Evolutionary conservation across 2,797 vertebrate genomes (phyloP), one percentile per base, ranked within the genome.

Genomic region (Phalloptychus januarius): DNA sequence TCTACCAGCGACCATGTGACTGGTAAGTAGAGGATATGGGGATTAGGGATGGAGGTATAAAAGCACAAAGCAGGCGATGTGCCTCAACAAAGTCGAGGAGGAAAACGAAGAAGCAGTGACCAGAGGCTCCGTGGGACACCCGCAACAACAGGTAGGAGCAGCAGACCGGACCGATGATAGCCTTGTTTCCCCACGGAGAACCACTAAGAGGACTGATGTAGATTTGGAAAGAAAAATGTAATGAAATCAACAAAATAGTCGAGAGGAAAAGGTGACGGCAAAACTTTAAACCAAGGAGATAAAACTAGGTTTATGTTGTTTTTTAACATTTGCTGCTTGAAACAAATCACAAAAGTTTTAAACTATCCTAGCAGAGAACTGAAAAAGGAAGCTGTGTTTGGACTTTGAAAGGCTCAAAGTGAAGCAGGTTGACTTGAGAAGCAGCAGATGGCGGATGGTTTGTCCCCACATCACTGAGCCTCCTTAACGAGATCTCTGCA

Each of bases 11-110:
- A 81, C 52, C 92, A 92, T 77, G 88, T 94, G 93, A 93, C 88
- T 83, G 83, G 76, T 81, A 90, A 93, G 83, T 84, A 80, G 81
- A 82, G 79, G 85, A 80, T 75, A 42, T 42, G 15, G 61, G 85
- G 94, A 95, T 94, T 94, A 95, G 65, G 12, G 74, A 48, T 63
- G 73, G 12, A 40, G 71, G 15, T 95, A 95, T 95, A 94, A 93
- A 93, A 92, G 83, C 74, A 5, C 33, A 2, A 50, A 12, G 1
- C 5, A 0, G 58, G 42, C 63, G 18, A 56, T 25, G 7, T 12
- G 38, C 52, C 38, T 75, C 80, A 50, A 85, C 77, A 44, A 72
- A 77, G 20, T 77, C 70, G 25, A 74, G 54, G 8, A 77, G 76
- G 48, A 79, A 46, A 69, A 20, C 76, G 75, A 77, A 69, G 74